phyloP scores from a whole-genome alignment of 2,888 invertebrate species.

The Barypeithes pellucidus region DNA sequence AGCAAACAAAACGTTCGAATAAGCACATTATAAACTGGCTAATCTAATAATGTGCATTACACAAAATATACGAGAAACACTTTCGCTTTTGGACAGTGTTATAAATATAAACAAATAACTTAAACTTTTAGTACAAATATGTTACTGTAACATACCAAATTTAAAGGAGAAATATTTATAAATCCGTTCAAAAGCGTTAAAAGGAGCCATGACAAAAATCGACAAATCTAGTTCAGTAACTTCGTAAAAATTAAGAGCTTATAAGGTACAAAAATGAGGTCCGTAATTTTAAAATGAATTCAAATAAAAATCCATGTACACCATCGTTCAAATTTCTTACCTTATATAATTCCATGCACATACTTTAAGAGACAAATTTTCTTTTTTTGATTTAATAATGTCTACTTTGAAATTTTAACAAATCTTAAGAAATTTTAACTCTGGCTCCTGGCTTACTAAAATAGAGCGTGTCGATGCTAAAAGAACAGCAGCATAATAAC shows the following conservation, averaged over 20 bases:
- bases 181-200: conserved; percentile 13
- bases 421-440: conserved; percentile 20
- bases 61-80: conserved; percentile 42
- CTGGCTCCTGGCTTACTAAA: conserved; percentile 7
- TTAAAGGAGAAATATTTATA: not conserved
- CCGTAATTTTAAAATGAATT: conserved; percentile 27
- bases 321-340: conserved; percentile 28
- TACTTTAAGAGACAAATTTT: not conserved
- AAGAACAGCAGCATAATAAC: conserved; percentile 40
- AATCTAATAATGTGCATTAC: conserved; percentile 50
- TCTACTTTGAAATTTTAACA: not conserved
- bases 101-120: conserved; percentile 5
- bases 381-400: conserved; percentile 1
- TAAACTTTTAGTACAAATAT: conserved; percentile 12
- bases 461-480: conserved; percentile 18
- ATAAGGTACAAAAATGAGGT: conserved; percentile 47
- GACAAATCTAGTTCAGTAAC: conserved; percentile 27
- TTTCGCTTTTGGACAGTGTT: conserved; percentile 13
- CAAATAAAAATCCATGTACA: conserved; percentile 3
- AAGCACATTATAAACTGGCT: conserved; percentile 51
- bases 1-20: conserved; percentile 69
- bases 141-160: conserved; percentile 10
- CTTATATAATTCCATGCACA: not conserved
- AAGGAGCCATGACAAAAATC: conserved; percentile 33
- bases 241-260: conserved; percentile 45